A percentile compares a stretch with the other conserved stretches of the same genome.
phyloP scores from a whole-genome alignment of 2,888 invertebrate species.

The Stratiomys singularior region DNA sequence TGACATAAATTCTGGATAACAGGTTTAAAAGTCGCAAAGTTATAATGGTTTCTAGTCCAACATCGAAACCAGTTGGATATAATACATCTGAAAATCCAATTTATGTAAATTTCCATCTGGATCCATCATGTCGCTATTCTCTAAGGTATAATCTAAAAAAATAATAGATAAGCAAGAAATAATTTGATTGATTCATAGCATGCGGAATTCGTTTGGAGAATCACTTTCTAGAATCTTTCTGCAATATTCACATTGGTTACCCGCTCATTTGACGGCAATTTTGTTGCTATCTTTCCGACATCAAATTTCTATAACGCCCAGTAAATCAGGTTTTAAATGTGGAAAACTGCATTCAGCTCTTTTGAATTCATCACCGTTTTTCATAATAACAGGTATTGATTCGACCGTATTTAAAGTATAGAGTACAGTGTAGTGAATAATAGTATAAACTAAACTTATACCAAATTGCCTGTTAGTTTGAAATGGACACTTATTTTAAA shows the following conservation, averaged over 20 bases:
- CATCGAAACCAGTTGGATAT: slow-evolving; percentile 67
- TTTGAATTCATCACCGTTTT: slow-evolving; percentile 68
- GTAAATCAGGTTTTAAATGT: slow-evolving; percentile 61
- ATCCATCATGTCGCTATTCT: slow-evolving; percentile 77
- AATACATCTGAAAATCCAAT: slow-evolving; percentile 65
- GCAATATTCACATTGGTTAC: slow-evolving; percentile 72
- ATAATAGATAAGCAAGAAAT: slow-evolving; percentile 37
- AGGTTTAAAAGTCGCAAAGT: slow-evolving; percentile 63
- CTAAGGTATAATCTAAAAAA: slow-evolving; percentile 74
- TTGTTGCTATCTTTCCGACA: slow-evolving; percentile 71
- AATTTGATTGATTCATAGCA: slow-evolving; percentile 51
- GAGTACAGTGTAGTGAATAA: too few species aligned
- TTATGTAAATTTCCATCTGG: slow-evolving; percentile 72
- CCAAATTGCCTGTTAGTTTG: too few species aligned
- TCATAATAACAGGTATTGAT: slow-evolving; percentile 62
- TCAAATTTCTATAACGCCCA: slow-evolving; percentile 66
- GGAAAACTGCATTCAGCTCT: slow-evolving; percentile 70
- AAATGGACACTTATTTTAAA: too few species aligned
- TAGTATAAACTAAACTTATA: too few species aligned
- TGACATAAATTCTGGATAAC: not conserved
- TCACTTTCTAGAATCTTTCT: slow-evolving; percentile 74
- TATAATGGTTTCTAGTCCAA: slow-evolving; percentile 71
- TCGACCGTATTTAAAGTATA: too few species aligned
- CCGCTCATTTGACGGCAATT: slow-evolving; percentile 75
- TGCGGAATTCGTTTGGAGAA: slow-evolving; percentile 69